These are phyloP conservation scores for Myocastor coypus DNA, from an alignment of 2,113 vertebrate genomes.

Conservation along the genomic window DNA sequence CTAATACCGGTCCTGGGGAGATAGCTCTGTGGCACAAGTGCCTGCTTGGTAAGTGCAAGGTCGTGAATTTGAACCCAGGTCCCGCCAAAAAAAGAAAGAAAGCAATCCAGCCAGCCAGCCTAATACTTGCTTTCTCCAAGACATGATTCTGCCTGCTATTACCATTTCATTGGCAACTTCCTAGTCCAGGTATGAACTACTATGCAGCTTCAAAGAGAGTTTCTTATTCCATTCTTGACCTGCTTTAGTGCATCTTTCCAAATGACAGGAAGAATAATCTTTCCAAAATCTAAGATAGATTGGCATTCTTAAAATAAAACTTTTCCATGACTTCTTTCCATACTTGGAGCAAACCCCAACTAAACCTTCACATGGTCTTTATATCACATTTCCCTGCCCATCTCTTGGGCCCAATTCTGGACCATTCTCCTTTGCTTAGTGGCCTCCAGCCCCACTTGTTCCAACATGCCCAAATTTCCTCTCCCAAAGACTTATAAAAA, in stretches of 20 bases:
- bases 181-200: background rate
- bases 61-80: too few relatives aligned
- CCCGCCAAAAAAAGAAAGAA: too few relatives aligned
- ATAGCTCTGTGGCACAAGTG: too few relatives aligned
- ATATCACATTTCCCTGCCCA: background rate
- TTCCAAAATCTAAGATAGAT: constrained; percentile 11
- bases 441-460: background rate
- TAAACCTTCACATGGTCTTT: background rate
- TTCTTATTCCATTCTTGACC: background rate
- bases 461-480: background rate
- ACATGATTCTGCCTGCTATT: background rate
- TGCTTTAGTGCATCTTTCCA: background rate
- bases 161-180: background rate
- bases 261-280: constrained; percentile 3
- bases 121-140: constrained; percentile 29
- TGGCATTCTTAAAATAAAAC: background rate
- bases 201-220: background rate
- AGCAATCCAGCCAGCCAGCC: too few relatives aligned
- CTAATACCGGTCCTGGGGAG: too few relatives aligned
- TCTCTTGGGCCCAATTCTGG: background rate
- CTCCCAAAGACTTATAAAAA: background rate
- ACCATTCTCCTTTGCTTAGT: background rate
- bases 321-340: background rate
- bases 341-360: background rate
- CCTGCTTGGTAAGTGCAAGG: too few relatives aligned